Evolutionary conservation across 2,113 vertebrate species (phyloP), one percentile per base, ranked within the genome.

Genomic region (Cheilinus undulatus): DNA sequence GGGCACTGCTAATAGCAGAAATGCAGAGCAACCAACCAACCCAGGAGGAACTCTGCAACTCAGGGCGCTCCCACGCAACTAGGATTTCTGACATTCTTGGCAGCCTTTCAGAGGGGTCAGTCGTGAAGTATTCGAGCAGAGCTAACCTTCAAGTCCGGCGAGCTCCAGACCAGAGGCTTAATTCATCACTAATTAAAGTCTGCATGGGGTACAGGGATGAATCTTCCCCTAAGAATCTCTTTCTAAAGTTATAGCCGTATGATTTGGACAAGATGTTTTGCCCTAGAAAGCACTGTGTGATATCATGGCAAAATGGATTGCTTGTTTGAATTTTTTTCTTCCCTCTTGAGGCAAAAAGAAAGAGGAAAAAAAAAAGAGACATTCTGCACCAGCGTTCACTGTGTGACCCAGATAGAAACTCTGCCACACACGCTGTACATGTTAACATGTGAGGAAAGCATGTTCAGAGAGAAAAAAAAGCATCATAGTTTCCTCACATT

Each of bases 51-150:
- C 76, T 71, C 63, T 19, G 75, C 65, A 58, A 45, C 42, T 45
- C 42, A 80, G 83, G n/a, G 69, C 84, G 62, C 88, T 92, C 89
- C 90, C 90, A 93, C 89, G 82, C 86, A 91, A 90, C 90, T 88
- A 51, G 78, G 89, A 94, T 92, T 90, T 92, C 89, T 93, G 88
- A 84, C 86, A 94, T 94, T 93, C 90, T 88, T 94, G 92, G 92
- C 93, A 89, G 73, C 71, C 73, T 78, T 61, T 86, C 87, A 87
- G 87, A 91, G 88, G 91, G 92, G 92, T 93, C 92, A 91, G 88
- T 88, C 78, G 71, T 84, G 69, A 91, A 92, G 91, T 91, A 92
- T 90, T 91, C 72, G 73, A 91, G 84, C 86, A 82, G 76, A 80
- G 64, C 83, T 86, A 88, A 82, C 84, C 86, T 88, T 90, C 69